phyloP scores from a whole-genome alignment of 1,140 invertebrate species.

The Andricus grossulariae region DNA sequence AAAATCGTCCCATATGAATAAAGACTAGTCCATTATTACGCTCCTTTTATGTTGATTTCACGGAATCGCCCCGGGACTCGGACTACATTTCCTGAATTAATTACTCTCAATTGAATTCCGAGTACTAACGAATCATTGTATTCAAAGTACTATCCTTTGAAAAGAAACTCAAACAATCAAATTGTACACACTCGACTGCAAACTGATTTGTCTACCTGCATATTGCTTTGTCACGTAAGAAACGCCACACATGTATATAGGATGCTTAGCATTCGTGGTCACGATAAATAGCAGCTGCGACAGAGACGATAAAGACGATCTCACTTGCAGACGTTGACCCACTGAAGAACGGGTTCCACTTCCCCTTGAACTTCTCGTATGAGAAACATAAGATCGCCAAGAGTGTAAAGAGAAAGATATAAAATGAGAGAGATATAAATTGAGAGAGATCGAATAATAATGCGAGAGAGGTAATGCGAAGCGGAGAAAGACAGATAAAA shows the following conservation, averaged over 20 bases:
- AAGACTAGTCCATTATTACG: conserved; percentile 15
- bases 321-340: conserved; percentile 71
- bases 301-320: conserved; percentile 37
- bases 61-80: conserved; percentile 1
- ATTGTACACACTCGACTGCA: neutral
- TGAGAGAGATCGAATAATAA: conserved; percentile 35
- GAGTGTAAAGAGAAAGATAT: neutral
- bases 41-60: conserved; percentile 28
- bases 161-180: neutral
- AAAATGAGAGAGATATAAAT: neutral
- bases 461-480: conserved; percentile 28
- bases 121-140: neutral
- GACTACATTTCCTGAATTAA: neutral
- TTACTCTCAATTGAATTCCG: neutral
- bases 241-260: neutral
- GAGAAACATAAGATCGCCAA: conserved; percentile 33
- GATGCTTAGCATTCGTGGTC: conserved; percentile 18
- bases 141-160: neutral
- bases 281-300: conserved; percentile 14
- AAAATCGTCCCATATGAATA: neutral
- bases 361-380: conserved; percentile 65
- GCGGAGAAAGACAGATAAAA: conserved; percentile 36
- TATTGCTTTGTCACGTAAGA: neutral
- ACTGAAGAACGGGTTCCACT: conserved; percentile 74
- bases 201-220: neutral